Evolutionary conservation across 2,113 vertebrate genomes (phyloP).

Genomic region (Tinamus guttatus): DNA sequence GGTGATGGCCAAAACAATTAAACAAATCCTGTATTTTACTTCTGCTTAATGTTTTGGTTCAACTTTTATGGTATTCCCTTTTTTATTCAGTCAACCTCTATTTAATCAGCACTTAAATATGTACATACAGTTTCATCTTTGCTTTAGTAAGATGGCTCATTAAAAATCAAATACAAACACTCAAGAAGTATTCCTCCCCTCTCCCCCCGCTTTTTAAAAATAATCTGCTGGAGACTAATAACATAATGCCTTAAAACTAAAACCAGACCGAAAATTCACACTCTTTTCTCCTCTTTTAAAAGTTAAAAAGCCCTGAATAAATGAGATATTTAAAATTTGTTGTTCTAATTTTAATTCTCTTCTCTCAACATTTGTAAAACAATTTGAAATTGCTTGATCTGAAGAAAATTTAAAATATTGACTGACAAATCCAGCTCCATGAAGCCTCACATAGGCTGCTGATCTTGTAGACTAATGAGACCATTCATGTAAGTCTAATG

Average conservation of each 20-base stretch:
- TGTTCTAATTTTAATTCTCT: not conserved
- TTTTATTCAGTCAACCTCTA: not conserved
- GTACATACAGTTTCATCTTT: not conserved
- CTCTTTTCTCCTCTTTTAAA: not conserved
- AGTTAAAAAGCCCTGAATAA: not conserved
- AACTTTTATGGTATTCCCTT: not conserved
- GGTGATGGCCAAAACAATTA: not conserved
- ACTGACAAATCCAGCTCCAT: not conserved
- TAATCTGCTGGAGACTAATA: not conserved
- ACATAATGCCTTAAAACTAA: not conserved
- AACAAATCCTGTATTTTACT: not conserved
- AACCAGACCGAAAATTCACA: not conserved
- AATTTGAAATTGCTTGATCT: not conserved
- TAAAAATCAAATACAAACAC: not conserved
- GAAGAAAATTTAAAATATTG: not conserved
- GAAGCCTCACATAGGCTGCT: not conserved
- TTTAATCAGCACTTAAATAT: not conserved
- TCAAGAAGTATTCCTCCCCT: not conserved
- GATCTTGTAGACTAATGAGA: not conserved
- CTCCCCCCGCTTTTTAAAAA: not conserved
- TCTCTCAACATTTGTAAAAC: not conserved
- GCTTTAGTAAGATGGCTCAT: not conserved
- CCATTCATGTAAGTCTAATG: too few relatives aligned
- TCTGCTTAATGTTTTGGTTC: not conserved
- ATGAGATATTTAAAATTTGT: not conserved